Evolutionary conservation across 2,888 invertebrate genomes (phyloP).

Genomic region (Philereme vetulata): DNA sequence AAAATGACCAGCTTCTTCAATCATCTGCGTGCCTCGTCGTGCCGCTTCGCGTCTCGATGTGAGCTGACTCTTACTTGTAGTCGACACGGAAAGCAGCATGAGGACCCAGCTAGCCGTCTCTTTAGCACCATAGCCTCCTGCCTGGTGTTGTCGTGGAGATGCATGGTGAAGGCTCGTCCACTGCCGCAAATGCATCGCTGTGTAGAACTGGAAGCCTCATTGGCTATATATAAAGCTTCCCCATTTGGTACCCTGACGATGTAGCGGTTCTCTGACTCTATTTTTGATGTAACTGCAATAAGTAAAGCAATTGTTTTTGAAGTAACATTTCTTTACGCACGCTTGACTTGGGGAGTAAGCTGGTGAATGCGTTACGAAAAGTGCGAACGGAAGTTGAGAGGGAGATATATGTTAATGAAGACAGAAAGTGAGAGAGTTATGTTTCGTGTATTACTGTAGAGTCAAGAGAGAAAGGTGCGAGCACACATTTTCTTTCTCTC

Average conservation of each 20-base stretch:
- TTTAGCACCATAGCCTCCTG: conserved; percentile 91
- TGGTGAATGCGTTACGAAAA: no score
- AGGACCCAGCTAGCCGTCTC: conserved; percentile 87
- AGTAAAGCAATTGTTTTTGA: background rate
- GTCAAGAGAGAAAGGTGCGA: no score
- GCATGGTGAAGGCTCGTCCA: conserved; percentile 89
- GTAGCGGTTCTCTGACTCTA: conserved; percentile 89
- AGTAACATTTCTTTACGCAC: no score
- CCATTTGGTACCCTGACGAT: conserved; percentile 88
- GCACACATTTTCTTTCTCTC: no score
- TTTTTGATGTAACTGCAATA: conserved; percentile 82
- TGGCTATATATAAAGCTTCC: conserved; percentile 90
- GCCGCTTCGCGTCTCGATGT: no score
- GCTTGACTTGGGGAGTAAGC: no score
- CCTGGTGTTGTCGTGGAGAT: conserved; percentile 91
- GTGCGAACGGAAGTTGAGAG: no score
- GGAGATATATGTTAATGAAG: no score
- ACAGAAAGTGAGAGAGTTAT: no score
- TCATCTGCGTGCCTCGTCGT: no score
- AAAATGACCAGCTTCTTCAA: no score
- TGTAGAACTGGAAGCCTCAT: conserved; percentile 85
- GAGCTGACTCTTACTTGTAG: conserved; percentile 80
- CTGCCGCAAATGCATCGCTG: conserved; percentile 89
- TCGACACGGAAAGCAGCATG: conserved; percentile 88
- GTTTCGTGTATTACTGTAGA: no score